Evolutionary conservation across 2,888 invertebrate species (phyloP).

Genomic region (Phortica magna): DNA sequence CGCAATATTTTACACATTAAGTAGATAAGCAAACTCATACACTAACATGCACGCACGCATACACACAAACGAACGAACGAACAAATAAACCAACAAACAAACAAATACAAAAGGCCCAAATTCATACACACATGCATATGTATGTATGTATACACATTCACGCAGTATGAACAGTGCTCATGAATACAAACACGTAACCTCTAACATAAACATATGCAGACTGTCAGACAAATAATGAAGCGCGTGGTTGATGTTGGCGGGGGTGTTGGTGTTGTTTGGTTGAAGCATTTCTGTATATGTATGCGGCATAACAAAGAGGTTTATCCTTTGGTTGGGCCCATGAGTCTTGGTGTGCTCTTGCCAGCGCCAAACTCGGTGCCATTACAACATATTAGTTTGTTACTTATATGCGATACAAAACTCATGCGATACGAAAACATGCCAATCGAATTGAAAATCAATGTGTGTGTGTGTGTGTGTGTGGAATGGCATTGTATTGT

Average conservation of each 20-base stretch:
- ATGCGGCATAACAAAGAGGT: too few species aligned
- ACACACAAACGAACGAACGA: slow-evolving; percentile 17
- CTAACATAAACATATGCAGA: not conserved
- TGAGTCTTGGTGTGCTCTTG: not conserved
- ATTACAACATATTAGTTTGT: slow-evolving; percentile 31
- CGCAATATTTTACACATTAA: slow-evolving; percentile 72
- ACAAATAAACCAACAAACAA: slow-evolving; percentile 33
- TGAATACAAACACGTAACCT: not conserved
- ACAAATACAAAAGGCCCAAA: slow-evolving; percentile 3
- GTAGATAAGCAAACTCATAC: slow-evolving; percentile 48
- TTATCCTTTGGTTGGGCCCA: too few species aligned
- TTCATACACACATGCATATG: too few species aligned
- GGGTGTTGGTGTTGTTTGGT: too few species aligned
- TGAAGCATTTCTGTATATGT: too few species aligned
- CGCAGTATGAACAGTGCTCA: not conserved
- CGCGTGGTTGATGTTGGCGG: not conserved
- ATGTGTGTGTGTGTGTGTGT: not conserved
- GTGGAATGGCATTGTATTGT: not conserved
- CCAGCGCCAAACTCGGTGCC: not conserved
- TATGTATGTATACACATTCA: too few species aligned
- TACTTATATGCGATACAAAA: not conserved
- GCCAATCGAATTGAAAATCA: not conserved
- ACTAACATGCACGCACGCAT: slow-evolving; percentile 27
- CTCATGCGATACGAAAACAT: not conserved
- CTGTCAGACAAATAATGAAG: not conserved